Evolutionary conservation across 2,888 invertebrate species (phyloP).

Genomic region (Neuroscelio doddi): DNA sequence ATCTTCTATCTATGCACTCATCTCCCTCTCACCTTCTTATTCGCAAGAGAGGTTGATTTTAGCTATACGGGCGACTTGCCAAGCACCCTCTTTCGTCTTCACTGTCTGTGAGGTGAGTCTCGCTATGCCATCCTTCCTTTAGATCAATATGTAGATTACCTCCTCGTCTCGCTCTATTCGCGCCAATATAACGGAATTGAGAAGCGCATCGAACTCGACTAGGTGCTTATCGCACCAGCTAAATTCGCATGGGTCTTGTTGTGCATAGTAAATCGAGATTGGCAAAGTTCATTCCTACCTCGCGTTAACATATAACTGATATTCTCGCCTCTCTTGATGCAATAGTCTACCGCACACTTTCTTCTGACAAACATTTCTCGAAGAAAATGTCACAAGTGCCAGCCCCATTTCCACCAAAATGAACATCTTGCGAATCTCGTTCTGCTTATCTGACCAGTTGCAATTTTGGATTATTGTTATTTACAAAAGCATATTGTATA

Average conservation of each 20-base stretch:
- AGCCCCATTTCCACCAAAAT: too few relatives aligned
- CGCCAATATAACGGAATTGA: conserved; percentile 62
- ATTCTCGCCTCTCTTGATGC: too few relatives aligned
- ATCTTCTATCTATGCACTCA: too few relatives aligned
- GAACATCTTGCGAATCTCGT: too few relatives aligned
- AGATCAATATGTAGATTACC: conserved; percentile 67
- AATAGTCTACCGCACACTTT: too few relatives aligned
- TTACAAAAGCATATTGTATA: too few relatives aligned
- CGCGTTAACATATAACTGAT: too few relatives aligned
- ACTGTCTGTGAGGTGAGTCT: conserved; percentile 24
- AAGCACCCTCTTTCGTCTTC: conserved; percentile 43
- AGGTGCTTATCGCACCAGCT: conserved; percentile 48
- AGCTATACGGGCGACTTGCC: conserved; percentile 49
- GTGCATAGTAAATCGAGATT: conserved; percentile 37
- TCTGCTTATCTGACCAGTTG: too few relatives aligned
- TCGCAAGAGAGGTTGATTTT: conserved; percentile 40
- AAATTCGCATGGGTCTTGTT: conserved; percentile 41
- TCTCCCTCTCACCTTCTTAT: conserved; percentile 26
- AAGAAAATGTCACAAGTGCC: too few relatives aligned
- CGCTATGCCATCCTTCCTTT: conserved; percentile 51
- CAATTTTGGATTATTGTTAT: too few relatives aligned
- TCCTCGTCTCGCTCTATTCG: conserved; percentile 57
- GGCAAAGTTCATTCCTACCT: conserved; percentile 25
- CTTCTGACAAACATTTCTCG: too few relatives aligned
- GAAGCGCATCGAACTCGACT: conserved; percentile 52